Evolutionary conservation across 2,797 vertebrate species (phyloP).

Genomic region (Lagodon rhomboides): DNA sequence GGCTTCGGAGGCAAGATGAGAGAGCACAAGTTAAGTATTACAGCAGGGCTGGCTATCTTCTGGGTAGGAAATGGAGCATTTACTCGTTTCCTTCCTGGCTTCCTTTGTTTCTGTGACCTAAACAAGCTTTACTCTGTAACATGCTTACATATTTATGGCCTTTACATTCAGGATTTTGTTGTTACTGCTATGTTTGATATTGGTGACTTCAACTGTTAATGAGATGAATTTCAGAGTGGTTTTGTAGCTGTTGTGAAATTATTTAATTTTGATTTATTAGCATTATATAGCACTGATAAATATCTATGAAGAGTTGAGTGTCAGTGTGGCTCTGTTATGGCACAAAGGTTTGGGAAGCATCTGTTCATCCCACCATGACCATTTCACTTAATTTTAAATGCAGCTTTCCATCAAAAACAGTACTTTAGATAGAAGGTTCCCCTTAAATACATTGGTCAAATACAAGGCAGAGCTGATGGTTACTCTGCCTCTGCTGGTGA

Average conservation of each 20-base stretch:
- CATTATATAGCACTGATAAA: not conserved
- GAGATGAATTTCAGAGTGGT: not conserved
- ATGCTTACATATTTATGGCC: not conserved
- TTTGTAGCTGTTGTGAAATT: not conserved
- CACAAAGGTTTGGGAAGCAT: not conserved
- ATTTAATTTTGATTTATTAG: not conserved
- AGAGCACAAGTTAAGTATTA: not conserved
- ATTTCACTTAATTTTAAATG: not conserved
- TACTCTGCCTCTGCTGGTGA: not conserved
- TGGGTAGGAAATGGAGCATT: conserved; percentile 5
- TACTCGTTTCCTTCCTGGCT: conserved; percentile 7
- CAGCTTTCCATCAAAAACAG: not conserved
- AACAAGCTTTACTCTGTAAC: not conserved
- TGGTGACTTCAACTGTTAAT: not conserved
- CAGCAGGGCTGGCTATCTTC: not conserved
- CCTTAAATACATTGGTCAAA: not conserved
- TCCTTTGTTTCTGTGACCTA: not conserved
- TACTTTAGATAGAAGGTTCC: no score
- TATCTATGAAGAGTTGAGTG: not conserved
- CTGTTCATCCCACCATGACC: not conserved
- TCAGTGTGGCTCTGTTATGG: not conserved
- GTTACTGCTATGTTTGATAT: not conserved
- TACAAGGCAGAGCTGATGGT: not conserved
- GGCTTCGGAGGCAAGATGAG: not conserved
- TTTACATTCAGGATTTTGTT: not conserved